Base-by-base conservation (phyloP, 1,140 invertebrate genomes). In the Bombyx mandarina region DNA sequence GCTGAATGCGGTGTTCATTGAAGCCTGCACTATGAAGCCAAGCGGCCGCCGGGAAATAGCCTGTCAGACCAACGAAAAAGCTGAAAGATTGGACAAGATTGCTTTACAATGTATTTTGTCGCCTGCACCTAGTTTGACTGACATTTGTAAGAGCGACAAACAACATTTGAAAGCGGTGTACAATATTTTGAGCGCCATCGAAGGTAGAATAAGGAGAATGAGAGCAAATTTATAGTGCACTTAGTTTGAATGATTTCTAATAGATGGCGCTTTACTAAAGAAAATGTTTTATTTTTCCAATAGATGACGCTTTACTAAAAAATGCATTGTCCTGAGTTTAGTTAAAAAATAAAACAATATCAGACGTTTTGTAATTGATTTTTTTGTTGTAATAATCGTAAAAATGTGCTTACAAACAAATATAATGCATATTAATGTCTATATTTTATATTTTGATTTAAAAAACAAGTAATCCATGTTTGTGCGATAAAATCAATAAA, bases 1-100 rank as follows among this genome's bases (percentile, higher is more conserved):
- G 35, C 9, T 53, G 1, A 63, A 54, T 0, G n/a, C 26, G 7
- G 22, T 54, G 10, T 58, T 67, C 59, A 61, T 53, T 0, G 73
- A 81, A 66, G 76, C 73, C 7, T 80, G 71, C 55, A 84, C 77
- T 0, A 84, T 82, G 79, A 84, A 76, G 50, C 79, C 77, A 0
- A 84, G 77, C 22, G 69, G 62, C 8, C 57, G 61, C 6, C 54
- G 63, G 1, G 71, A 79, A 5, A 52, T 73, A 6, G 60, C 61
- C n/a, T 73, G 73, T 47, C 75, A 83, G 62, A 75, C 73, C 26
- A 43, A 49, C 47, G 10, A 46, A 59, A 68, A 58, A 61, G 18
- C 45, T 22, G 22, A 48, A 52, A 42, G 53, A 7, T 60, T 57
- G 46, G 49, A 12, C 51, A 42, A 12, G 52, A 66, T 43, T 50